Conservation (phyloP, 2,113 vertebrate genomes). For the Hassar affinis region DNA sequence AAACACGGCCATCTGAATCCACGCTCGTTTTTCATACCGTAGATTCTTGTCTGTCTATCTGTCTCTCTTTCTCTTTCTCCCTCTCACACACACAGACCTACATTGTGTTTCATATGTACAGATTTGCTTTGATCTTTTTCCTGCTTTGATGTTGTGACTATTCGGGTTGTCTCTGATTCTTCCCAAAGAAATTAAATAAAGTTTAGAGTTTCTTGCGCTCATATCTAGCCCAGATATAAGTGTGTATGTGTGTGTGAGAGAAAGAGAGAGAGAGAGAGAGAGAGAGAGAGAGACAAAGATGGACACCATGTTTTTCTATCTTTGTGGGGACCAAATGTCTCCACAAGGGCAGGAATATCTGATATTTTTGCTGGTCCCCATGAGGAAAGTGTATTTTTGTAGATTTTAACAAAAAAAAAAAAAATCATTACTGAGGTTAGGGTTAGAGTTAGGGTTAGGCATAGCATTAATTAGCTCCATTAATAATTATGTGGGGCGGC, state of each 20-base stretch:
- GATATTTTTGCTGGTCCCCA: too few species aligned
- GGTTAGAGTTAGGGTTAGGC: too few species aligned
- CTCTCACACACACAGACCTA: constrained; percentile 52
- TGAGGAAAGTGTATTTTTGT: too few species aligned
- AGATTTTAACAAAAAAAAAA: too few species aligned
- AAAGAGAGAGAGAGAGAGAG: too few species aligned
- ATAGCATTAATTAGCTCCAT: too few species aligned
- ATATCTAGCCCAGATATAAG: neutral
- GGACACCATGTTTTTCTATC: too few species aligned
- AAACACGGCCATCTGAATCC: constrained; percentile 50
- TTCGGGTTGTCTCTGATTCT: neutral
- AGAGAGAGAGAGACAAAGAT: too few species aligned
- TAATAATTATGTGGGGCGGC: too few species aligned
- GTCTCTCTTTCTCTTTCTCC: neutral
- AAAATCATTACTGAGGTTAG: too few species aligned
- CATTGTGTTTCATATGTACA: neutral
- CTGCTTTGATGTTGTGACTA: constrained; percentile 13
- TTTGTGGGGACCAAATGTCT: too few species aligned
- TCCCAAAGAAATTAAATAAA: neutral
- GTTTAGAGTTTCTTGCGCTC: constrained; percentile 8
- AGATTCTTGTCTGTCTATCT: neutral
- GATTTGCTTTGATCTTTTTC: constrained; percentile 11
- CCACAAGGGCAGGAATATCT: too few species aligned
- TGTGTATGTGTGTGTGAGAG: neutral
- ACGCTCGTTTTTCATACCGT: constrained; percentile 10